Evolutionary conservation across 2,888 invertebrate genomes (phyloP), one percentile per base, ranked within the genome.

Genomic region (Eutolmus rufibarbis): DNA sequence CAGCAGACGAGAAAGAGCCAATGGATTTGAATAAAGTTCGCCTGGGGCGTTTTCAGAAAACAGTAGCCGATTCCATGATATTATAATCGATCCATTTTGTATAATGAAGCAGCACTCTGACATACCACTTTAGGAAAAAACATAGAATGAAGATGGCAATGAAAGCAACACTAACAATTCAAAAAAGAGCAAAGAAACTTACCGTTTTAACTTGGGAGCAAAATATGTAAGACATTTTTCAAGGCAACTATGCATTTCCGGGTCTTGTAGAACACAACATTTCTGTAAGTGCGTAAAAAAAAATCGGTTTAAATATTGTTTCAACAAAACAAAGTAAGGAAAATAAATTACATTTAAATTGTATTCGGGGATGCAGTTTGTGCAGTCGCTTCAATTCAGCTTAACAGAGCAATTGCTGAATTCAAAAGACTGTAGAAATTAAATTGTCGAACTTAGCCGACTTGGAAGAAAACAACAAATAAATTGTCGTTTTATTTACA

Each of bases 1-100:
- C 12, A 43, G 14, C 43, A 43, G 78, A 78, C 78, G 16, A 19
- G 78, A 77, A 77, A 77, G 78, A 78, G 43, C 78, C 78, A 23
- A 23, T 43, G 37, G 86, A 87, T 87, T 87, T 87, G 87, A 87
- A 87, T 87, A 87, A 86, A 86, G 74, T 79, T 78, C 78, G 66
- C 87, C 87, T 40, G 34, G 16, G 66, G 87, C 86, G 56, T 23
- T 66, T 46, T 78, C 46, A 81, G 84, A 43, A 86, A 87, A 87
- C 87, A 87, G 87, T 87, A 87, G 87, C 87, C 86, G 78, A 86
- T 74, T 87, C 74, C 86, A 43, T 79, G 86, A 46, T 78, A 37
- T 86, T 86, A 86, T 87, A 87, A 87, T 87, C 86, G 87, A 87
- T 86, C 87, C 66, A 66, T 66, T 66, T 66, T 66, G 66, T 66